Evolutionary conservation across 2,797 vertebrate genomes (phyloP).

Genomic region (Naso thynnoides): DNA sequence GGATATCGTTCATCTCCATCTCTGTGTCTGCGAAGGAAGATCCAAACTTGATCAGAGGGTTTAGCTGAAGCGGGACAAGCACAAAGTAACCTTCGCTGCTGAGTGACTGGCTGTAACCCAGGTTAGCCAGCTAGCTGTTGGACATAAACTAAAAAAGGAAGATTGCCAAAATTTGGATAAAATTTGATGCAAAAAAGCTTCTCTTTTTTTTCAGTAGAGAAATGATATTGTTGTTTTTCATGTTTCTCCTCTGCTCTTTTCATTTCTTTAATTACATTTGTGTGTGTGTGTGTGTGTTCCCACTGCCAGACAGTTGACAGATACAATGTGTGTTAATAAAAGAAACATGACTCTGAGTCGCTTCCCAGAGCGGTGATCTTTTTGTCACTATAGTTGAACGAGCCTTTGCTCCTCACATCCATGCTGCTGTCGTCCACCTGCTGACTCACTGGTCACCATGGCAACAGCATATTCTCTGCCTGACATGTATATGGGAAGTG

Average conservation of each 20-base stretch:
- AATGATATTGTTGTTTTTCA: background rate
- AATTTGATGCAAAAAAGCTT: background rate
- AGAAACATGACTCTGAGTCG: conserved; percentile 15
- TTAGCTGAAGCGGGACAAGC: no score
- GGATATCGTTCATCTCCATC: no score
- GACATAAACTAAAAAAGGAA: no score
- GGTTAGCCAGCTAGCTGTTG: no score
- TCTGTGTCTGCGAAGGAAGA: no score
- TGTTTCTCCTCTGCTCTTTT: no score
- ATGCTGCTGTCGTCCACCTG: conserved; percentile 41
- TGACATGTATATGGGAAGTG: conserved; percentile 58
- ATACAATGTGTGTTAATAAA: conserved; percentile 1
- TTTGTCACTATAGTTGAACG: background rate
- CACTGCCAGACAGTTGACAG: background rate
- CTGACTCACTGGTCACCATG: conserved; percentile 74
- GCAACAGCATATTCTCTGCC: conserved; percentile 57
- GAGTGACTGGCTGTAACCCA: no score
- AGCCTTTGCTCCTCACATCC: conserved; percentile 3
- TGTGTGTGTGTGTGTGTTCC: background rate
- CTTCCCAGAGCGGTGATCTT: background rate
- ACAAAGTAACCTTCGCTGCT: no score
- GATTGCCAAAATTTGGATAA: background rate
- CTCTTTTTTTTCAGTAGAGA: background rate
- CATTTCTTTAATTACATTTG: background rate
- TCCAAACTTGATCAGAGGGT: no score